These are phyloP conservation scores for Heteronetta atricapilla DNA, from an alignment of 2,113 vertebrate species.

Conservation along the genomic window DNA sequence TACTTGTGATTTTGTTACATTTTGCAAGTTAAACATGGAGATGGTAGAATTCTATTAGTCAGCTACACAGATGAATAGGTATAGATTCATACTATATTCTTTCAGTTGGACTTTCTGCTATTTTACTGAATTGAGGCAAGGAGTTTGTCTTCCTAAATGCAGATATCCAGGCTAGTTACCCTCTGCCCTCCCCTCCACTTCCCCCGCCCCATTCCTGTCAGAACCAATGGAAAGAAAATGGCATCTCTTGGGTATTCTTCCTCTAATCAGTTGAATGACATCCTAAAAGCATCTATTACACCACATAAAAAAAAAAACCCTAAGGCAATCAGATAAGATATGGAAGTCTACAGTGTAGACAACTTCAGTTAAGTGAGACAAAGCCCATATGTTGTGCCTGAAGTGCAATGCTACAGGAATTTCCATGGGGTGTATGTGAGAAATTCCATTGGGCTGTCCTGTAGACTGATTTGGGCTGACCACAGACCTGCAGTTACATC, in stretches of 20 bases:
- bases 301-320: neutral
- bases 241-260: rapidly evolving
- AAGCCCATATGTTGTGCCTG: neutral
- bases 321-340: neutral
- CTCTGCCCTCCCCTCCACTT: rapidly evolving
- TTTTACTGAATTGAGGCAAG: neutral
- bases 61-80: neutral
- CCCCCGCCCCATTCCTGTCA: rapidly evolving
- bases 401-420: neutral
- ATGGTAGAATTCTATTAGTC: neutral
- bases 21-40: neutral
- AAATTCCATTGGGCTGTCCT: neutral
- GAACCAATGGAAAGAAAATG: neutral
- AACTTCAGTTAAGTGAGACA: neutral
- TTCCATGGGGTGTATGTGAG: neutral
- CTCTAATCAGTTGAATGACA: neutral
- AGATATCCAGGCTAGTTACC: neutral
- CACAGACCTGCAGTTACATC: neutral
- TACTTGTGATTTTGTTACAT: neutral
- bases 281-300: neutral
- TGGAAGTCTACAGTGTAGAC: neutral
- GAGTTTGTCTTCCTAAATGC: neutral
- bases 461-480: neutral
- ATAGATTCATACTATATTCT: neutral
- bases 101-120: neutral